Evolutionary conservation across 2,113 vertebrate genomes (phyloP).

Genomic region (Ondatra zibethicus): DNA sequence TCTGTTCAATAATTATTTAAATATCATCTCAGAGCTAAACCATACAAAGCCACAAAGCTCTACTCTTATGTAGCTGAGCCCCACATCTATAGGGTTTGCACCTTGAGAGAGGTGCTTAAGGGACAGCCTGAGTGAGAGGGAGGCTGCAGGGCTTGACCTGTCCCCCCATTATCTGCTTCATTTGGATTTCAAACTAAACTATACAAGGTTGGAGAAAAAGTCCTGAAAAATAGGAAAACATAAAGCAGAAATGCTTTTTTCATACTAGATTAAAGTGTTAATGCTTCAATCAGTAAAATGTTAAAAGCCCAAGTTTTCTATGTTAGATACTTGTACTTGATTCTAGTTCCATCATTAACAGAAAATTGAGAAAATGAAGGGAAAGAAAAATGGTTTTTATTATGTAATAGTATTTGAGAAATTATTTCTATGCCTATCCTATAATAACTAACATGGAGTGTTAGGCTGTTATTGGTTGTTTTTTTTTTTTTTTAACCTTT

Average conservation of each 20-base stretch:
- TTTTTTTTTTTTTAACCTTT: too few species aligned
- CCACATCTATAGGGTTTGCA: not conserved
- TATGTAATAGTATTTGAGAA: not conserved
- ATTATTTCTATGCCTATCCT: not conserved
- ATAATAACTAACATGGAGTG: not conserved
- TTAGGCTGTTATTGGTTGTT: not conserved
- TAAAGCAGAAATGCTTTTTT: not conserved
- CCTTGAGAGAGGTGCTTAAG: too few species aligned
- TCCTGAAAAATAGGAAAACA: conserved; percentile 11
- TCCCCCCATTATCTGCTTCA: not conserved
- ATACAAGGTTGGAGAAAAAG: not conserved
- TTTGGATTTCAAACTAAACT: conserved; percentile 43
- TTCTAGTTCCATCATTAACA: not conserved
- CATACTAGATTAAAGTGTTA: not conserved
- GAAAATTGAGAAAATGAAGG: not conserved
- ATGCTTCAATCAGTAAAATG: not conserved
- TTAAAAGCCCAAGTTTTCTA: conserved; percentile 7
- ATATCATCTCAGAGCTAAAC: not conserved
- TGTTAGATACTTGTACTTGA: not conserved
- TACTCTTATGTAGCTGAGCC: not conserved
- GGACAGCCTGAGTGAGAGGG: not conserved
- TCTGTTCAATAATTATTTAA: conserved; percentile 31
- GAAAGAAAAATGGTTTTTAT: not conserved
- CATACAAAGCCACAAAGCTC: not conserved
- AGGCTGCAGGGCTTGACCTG: not conserved